A percentile compares a stretch with the other conserved stretches of the same genome.
phyloP scores from a whole-genome alignment of 2,113 vertebrate species.

The Halichoerus grypus region DNA sequence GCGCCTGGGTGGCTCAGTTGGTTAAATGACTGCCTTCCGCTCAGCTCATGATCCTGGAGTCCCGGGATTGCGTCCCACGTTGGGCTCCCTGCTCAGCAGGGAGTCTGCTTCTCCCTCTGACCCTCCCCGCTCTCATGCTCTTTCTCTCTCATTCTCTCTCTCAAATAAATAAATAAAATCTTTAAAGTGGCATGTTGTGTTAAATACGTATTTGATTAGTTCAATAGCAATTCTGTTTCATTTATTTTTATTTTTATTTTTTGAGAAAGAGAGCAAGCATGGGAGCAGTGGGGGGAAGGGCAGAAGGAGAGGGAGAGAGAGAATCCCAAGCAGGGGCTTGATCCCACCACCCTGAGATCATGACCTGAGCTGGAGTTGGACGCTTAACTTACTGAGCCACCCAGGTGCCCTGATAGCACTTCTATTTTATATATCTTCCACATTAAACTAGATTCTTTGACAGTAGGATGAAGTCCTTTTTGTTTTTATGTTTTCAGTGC shows the following conservation, averaged over 20 bases:
- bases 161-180: too few relatives aligned
- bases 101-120: too few relatives aligned
- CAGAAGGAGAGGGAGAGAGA: background rate
- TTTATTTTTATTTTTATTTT: background rate
- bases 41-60: too few relatives aligned
- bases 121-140: too few relatives aligned
- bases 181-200: background rate
- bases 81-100: too few relatives aligned
- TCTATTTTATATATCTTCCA: background rate
- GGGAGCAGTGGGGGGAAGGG: background rate
- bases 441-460: background rate
- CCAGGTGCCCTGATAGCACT: background rate
- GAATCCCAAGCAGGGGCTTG: background rate
- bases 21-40: too few relatives aligned
- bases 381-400: background rate
- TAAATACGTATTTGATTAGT: slow-evolving; percentile 40
- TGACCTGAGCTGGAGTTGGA: background rate
- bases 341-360: background rate
- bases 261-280: background rate
- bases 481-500: background rate
- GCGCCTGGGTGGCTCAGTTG: too few relatives aligned
- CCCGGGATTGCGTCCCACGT: too few relatives aligned
- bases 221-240: slow-evolving; percentile 33
- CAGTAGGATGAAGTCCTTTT: slow-evolving; percentile 9
- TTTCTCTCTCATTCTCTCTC: too few relatives aligned